Conservation (phyloP, 2,888 invertebrate genomes). For the Melanophora roralis region DNA sequence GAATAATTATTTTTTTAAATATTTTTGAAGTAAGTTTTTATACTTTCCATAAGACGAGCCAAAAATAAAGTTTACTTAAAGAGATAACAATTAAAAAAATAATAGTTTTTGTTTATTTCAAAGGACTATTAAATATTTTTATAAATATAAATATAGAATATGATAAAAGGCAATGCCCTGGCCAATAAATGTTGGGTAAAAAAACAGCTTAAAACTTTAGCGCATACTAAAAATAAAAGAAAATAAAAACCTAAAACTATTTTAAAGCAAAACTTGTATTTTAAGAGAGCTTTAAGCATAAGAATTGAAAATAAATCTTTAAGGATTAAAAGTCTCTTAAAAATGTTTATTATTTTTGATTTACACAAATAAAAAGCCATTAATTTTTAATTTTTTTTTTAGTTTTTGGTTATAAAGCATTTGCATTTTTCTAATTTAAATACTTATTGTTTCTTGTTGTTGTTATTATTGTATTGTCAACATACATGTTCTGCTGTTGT, state of each 20-base stretch:
- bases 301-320: too few species aligned
- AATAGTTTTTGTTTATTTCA: not conserved
- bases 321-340: not conserved
- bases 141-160: not conserved
- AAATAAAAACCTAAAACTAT: slow-evolving; percentile 42
- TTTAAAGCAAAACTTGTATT: slow-evolving; percentile 6
- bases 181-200: slow-evolving; percentile 79
- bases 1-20: slow-evolving; percentile 65
- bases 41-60: slow-evolving; percentile 32
- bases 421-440: slow-evolving; percentile 46
- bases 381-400: slow-evolving; percentile 38
- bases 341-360: slow-evolving; percentile 20
- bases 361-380: slow-evolving; percentile 51
- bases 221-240: slow-evolving; percentile 68
- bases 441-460: slow-evolving; percentile 51
- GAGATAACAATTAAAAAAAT: slow-evolving; percentile 4
- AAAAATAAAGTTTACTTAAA: slow-evolving; percentile 32
- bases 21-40: slow-evolving; percentile 12
- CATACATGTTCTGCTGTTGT: slow-evolving; percentile 96
- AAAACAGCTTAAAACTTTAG: slow-evolving; percentile 62
- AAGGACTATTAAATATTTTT: not conserved
- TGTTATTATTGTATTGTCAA: slow-evolving; percentile 69
- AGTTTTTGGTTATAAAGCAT: slow-evolving; percentile 47
- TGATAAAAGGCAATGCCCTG: slow-evolving; percentile 90
- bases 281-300: not conserved